Percentiles rank a stretch among this genome's conserved stretches.
phyloP scores from a whole-genome alignment of 2,888 invertebrate species.

The Perithous albicinctus region DNA sequence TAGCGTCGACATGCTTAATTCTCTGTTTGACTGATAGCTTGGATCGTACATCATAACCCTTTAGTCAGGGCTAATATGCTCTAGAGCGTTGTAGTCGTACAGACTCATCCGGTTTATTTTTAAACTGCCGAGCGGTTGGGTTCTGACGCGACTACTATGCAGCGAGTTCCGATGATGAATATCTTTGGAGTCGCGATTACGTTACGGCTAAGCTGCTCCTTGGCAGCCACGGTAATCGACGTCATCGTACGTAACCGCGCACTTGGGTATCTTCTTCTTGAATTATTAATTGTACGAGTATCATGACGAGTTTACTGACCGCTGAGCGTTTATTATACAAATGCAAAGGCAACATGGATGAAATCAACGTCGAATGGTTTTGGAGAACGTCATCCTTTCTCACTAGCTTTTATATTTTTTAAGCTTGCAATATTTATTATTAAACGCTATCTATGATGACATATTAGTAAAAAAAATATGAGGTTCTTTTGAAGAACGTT shows the following conservation, averaged over 20 bases:
- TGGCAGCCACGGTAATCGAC: slow-evolving; percentile 35
- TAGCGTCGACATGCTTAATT: slow-evolving; percentile 79
- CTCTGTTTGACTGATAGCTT: slow-evolving; percentile 77
- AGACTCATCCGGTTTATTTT: slow-evolving; percentile 62
- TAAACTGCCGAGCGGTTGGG: slow-evolving; percentile 53
- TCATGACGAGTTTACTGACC: slow-evolving; percentile 45
- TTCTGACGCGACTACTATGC: no score
- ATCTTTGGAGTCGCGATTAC: slow-evolving; percentile 60
- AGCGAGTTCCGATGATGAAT: slow-evolving; percentile 67
- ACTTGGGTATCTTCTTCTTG: slow-evolving; percentile 16
- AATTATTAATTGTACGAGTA: slow-evolving; percentile 57
- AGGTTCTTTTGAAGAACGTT: no score
- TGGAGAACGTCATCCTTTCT: no score
- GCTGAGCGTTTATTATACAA: slow-evolving; percentile 15
- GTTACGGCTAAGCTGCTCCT: slow-evolving; percentile 41
- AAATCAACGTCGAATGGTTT: no score
- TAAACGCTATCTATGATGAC: no score
- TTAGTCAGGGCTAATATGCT: slow-evolving; percentile 72
- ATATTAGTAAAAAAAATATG: no score
- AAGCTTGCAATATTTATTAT: no score
- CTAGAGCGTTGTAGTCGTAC: slow-evolving; percentile 38
- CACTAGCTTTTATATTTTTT: no score
- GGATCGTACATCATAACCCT: slow-evolving; percentile 76
- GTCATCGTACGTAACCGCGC: slow-evolving; percentile 50
- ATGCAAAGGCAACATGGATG: slow-evolving; percentile 3